A percentile compares a stretch with the other conserved stretches of the same genome.
phyloP scores from a whole-genome alignment of 1,140 invertebrate genomes.

The Pinna nobilis region DNA sequence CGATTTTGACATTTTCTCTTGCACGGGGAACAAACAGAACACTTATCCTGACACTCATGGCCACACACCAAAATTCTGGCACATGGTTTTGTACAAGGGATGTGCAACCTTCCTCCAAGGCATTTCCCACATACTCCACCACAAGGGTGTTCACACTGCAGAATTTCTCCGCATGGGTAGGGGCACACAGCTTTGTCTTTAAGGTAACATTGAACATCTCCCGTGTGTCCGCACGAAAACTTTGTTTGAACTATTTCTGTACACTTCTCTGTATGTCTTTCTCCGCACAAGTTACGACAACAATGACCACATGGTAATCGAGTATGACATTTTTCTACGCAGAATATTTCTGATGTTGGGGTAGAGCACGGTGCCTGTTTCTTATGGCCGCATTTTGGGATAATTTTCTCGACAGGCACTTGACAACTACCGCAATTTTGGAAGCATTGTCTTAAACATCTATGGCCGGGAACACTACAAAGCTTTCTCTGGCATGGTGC shows the following conservation, averaged over 20 bases:
- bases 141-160: slow-evolving; percentile 62
- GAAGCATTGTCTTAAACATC: slow-evolving; percentile 55
- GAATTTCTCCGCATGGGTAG: slow-evolving; percentile 28
- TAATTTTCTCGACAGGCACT: slow-evolving; percentile 37
- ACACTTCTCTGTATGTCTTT: slow-evolving; percentile 76
- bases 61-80: slow-evolving; percentile 71
- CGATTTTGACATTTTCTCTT: slow-evolving; percentile 77
- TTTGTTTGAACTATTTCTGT: slow-evolving; percentile 34
- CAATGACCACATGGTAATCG: slow-evolving; percentile 77
- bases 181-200: slow-evolving; percentile 38
- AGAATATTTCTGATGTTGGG: slow-evolving; percentile 38
- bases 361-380: slow-evolving; percentile 46
- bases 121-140: slow-evolving; percentile 73
- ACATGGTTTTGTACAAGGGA: slow-evolving; percentile 65
- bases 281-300: slow-evolving; percentile 80
- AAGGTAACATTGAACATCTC: slow-evolving; percentile 55
- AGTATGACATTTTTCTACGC: slow-evolving; percentile 44
- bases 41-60: slow-evolving; percentile 66
- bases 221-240: slow-evolving; percentile 71
- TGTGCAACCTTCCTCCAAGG: slow-evolving; percentile 80
- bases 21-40: slow-evolving; percentile 79
- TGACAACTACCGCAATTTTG: slow-evolving; percentile 60
- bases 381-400: slow-evolving; percentile 47
- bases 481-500: slow-evolving; percentile 63
- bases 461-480: slow-evolving; percentile 50